Conservation (phyloP, 92 coral and sea anemone species). For the Parazoanthus darwini region DNA sequence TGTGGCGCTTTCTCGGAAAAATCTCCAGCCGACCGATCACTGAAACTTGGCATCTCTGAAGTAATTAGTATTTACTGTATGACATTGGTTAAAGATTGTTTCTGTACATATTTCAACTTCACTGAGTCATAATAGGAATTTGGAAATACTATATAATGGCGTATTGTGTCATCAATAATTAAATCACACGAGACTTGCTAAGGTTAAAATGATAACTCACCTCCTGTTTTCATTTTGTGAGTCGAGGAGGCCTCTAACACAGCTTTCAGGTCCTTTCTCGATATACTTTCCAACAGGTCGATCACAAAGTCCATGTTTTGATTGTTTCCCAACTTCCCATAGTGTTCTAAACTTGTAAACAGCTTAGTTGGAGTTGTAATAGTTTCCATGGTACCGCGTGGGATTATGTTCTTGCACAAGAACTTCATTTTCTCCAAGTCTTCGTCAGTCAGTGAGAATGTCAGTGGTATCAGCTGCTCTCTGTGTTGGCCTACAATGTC, state of each 20-base stretch:
- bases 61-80: too few species aligned
- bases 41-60: too few species aligned
- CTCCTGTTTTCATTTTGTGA: background rate
- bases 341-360: slow-evolving; percentile 52
- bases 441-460: slow-evolving; percentile 37
- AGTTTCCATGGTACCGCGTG: slow-evolving; percentile 31
- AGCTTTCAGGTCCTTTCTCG: slow-evolving; percentile 51
- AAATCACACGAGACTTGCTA: too few species aligned
- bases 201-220: background rate
- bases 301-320: slow-evolving; percentile 29
- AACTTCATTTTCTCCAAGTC: slow-evolving; percentile 51
- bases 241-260: slow-evolving; percentile 13
- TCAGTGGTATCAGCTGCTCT: slow-evolving; percentile 36
- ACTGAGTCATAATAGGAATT: too few species aligned
- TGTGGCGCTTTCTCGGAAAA: too few species aligned
- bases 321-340: slow-evolving; percentile 32
- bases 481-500: slow-evolving; percentile 30
- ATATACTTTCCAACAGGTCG: slow-evolving; percentile 36
- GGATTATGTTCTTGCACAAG: slow-evolving; percentile 39
- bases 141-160: too few species aligned
- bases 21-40: too few species aligned
- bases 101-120: too few species aligned
- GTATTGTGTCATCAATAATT: too few species aligned
- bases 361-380: slow-evolving; percentile 40
- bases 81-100: too few species aligned